Percentiles rank a stretch among this genome's conserved stretches.
Conservation (phyloP, 2,888 invertebrate genomes). For the Metellina segmentata region DNA sequence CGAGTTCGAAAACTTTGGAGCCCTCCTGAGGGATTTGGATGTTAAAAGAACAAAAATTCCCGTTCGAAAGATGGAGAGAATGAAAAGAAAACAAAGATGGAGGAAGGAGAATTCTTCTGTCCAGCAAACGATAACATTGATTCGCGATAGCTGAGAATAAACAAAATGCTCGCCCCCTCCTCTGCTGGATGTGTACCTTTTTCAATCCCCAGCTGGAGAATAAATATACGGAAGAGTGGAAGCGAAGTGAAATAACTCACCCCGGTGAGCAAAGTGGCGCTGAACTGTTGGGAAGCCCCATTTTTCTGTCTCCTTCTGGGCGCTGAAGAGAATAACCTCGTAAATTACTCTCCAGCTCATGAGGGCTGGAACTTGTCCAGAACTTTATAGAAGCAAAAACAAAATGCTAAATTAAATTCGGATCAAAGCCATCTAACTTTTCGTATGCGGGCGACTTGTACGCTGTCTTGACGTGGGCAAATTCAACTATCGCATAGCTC, state of each 20-base stretch:
- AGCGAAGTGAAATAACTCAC: constrained; percentile 12
- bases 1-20: constrained; percentile 29
- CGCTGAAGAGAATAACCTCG: too few relatives aligned
- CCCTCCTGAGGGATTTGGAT: constrained; percentile 49
- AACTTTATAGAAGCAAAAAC: too few relatives aligned
- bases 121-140: constrained; percentile 52
- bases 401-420: too few relatives aligned
- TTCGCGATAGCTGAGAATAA: constrained; percentile 55
- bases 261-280: not conserved
- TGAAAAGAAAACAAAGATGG: constrained; percentile 27
- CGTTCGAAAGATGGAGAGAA: not conserved
- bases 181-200: constrained; percentile 25
- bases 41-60: constrained; percentile 42
- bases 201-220: constrained; percentile 30
- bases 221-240: constrained; percentile 1
- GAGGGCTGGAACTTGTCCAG: too few relatives aligned
- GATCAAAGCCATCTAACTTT: too few relatives aligned
- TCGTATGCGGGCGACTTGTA: too few relatives aligned
- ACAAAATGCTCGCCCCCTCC: constrained; percentile 24
- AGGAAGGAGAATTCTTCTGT: constrained; percentile 39
- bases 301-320: not conserved
- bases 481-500: too few relatives aligned
- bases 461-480: too few relatives aligned
- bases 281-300: not conserved
- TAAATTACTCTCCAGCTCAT: too few relatives aligned